phyloP scores from a whole-genome alignment of 2,113 vertebrate species.

The Phoxinus phoxinus region DNA sequence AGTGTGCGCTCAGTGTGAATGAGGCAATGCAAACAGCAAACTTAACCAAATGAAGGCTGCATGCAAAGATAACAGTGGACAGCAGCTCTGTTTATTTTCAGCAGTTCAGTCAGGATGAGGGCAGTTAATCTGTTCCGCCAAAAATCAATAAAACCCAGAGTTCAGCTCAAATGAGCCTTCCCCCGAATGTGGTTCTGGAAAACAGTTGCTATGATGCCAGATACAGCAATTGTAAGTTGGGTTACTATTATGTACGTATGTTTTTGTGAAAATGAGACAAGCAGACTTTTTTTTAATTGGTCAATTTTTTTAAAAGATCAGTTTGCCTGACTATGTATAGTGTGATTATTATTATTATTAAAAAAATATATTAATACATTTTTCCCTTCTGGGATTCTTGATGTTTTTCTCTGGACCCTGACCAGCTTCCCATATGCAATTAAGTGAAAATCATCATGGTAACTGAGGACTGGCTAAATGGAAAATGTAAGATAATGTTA shows the following conservation, averaged over 20 bases:
- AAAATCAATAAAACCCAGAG: constrained; percentile 58
- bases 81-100: constrained; percentile 36
- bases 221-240: constrained; percentile 24
- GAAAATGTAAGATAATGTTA: constrained; percentile 16
- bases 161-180: constrained; percentile 52
- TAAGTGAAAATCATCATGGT: constrained; percentile 46
- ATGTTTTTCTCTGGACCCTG: constrained; percentile 10
- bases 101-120: constrained; percentile 39
- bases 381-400: background rate
- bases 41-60: constrained; percentile 30
- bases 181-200: constrained; percentile 23
- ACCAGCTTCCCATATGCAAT: constrained; percentile 34
- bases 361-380: background rate
- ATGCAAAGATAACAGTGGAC: constrained; percentile 27
- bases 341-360: background rate
- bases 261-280: background rate
- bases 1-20: background rate
- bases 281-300: background rate
- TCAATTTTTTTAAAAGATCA: background rate
- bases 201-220: constrained; percentile 16
- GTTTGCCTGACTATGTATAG: background rate
- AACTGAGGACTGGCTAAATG: constrained; percentile 15
- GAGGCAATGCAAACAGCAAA: constrained; percentile 2
- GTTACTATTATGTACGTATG: background rate
- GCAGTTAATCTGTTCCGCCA: constrained; percentile 56